Evolutionary conservation across 1,140 invertebrate species (phyloP), one percentile per base, ranked within the genome.

Genomic region (Leptonema lineaticorne): DNA sequence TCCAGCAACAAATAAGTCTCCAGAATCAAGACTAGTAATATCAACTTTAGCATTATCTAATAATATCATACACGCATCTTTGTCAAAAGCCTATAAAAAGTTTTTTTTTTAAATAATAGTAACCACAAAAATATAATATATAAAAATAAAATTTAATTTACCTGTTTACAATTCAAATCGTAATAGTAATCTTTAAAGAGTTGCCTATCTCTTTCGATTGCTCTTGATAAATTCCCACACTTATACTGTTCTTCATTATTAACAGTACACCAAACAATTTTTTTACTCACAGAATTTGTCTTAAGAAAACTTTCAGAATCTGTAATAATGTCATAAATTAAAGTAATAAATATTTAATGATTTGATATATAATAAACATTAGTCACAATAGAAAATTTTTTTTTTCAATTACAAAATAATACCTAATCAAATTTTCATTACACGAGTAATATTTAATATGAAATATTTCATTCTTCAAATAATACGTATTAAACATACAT

Each of bases 1-100:
- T 0, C 96, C 96, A 53, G 90, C 95, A 33, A 93, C 86, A 80
- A 96, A 98, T 11, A 96, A 89, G 83, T 97, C 92, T 20, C 96
- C 96, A 33, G 96, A 89, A 82, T 98, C 96, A 5, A 98, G 76
- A 0, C 89, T 88, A 9, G 95, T 92, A 29, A 98, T 79, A 50
- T 97, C 92, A 0, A 91, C 95, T 73, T 89, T 84, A 74, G 90
- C 88, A 27, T 87, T 79, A 77, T 94, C 91, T 26, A 95, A 78
- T 74, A 87, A 78, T 48, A 83, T 78, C 87, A 94, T 94, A 75
- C 93, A 95, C 76, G 93, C 91, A 75, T 93, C 90, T 75, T 90
- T 90, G 69, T 88, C 90, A 72, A 86, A 88, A 8, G 86, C 90
- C 85, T 87, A 24, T 60, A 20, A 71, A 30, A 3, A 20, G 29